These are phyloP conservation scores for Synanceia verrucosa DNA, from an alignment of 2,797 vertebrate genomes.

Conservation along the genomic window DNA sequence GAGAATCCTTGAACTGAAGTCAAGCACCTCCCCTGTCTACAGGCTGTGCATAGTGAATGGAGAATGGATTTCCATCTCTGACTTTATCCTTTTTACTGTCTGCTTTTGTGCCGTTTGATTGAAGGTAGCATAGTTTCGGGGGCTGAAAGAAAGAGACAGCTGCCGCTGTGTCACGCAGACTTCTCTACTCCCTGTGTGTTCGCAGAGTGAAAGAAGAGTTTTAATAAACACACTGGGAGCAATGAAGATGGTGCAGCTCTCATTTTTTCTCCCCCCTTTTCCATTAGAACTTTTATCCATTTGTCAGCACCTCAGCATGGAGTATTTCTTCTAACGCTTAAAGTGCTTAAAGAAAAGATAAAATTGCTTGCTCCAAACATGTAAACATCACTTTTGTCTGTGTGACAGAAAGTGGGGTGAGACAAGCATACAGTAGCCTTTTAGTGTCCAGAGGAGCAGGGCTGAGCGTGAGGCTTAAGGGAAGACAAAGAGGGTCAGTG, in stretches of 20 bases:
- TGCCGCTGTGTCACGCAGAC: constrained; percentile 44
- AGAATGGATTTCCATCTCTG: constrained; percentile 70
- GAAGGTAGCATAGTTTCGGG: constrained; percentile 67
- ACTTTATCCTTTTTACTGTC: constrained; percentile 68
- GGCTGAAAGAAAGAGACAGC: constrained; percentile 52
- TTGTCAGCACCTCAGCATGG: constrained; percentile 20
- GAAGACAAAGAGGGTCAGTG: constrained; percentile 53
- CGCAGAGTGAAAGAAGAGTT: constrained; percentile 49
- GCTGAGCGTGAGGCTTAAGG: constrained; percentile 28
- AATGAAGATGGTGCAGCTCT: constrained; percentile 23
- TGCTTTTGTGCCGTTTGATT: constrained; percentile 72
- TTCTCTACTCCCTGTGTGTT: constrained; percentile 42
- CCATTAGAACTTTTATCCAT: constrained; percentile 43
- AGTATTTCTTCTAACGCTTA: not conserved
- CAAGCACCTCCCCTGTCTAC: constrained; percentile 60
- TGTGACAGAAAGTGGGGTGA: not conserved
- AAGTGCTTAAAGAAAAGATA: not conserved
- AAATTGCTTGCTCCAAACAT: not conserved
- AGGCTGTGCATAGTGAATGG: constrained; percentile 45
- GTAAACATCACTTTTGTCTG: not conserved
- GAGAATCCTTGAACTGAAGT: constrained; percentile 66
- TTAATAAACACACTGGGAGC: constrained; percentile 66
- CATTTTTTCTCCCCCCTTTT: not conserved
- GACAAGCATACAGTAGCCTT: constrained; percentile 8
- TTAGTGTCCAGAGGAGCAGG: constrained; percentile 23